These are phyloP conservation scores for Drosophila paranaensis DNA, from an alignment of 2,888 invertebrate species.

Conservation along the genomic window DNA sequence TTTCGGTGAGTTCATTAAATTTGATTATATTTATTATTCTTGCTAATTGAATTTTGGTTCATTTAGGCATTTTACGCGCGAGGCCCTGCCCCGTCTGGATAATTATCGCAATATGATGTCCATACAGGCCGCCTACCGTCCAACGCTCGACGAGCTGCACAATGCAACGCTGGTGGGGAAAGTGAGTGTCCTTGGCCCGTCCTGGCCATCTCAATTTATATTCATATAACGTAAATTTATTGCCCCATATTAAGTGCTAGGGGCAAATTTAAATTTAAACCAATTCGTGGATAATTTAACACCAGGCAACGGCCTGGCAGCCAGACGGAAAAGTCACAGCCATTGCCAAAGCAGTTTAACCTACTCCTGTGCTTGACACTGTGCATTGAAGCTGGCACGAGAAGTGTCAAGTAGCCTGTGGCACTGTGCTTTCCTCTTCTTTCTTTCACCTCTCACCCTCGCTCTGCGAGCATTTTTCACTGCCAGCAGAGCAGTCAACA, in stretches of 20 bases:
- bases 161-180: slow-evolving; percentile 92
- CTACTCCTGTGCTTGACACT: slow-evolving; percentile 6
- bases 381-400: slow-evolving; percentile 1
- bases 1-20: slow-evolving; percentile 87
- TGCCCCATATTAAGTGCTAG: background rate
- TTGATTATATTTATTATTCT: background rate
- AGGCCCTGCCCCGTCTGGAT: slow-evolving; percentile 94
- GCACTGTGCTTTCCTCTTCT: background rate
- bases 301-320: slow-evolving; percentile 20
- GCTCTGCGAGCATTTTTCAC: slow-evolving; percentile 10
- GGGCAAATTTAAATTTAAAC: slow-evolving; percentile 21
- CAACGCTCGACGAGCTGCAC: slow-evolving; percentile 95
- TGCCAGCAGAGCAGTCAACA: slow-evolving; percentile 26
- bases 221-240: slow-evolving; percentile 13
- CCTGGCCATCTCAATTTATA: slow-evolving; percentile 2
- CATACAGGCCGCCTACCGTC: slow-evolving; percentile 93
- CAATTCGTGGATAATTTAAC: background rate
- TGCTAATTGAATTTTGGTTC: background rate
- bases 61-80: slow-evolving; percentile 92
- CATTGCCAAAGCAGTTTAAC: slow-evolving; percentile 7
- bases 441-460: background rate
- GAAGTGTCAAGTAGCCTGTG: slow-evolving; percentile 25
- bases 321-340: slow-evolving; percentile 13
- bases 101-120: slow-evolving; percentile 96
- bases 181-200: slow-evolving; percentile 86